phyloP scores from a whole-genome alignment of 2,888 invertebrate genomes.

The Miltochrista miniata region DNA sequence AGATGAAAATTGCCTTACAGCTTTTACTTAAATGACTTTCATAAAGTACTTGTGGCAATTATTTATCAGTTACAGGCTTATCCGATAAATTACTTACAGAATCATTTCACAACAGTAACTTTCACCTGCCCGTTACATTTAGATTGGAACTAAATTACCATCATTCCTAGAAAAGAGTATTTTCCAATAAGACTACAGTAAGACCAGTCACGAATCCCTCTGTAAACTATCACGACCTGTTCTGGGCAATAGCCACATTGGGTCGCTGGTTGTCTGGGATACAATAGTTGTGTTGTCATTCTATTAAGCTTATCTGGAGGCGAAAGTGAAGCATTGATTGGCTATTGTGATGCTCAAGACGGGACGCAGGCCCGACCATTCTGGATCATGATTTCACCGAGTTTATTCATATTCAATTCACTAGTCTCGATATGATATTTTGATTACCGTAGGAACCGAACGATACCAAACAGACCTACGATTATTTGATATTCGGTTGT shows the following conservation, averaged over 20 bases:
- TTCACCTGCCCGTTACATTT: conserved; percentile 71
- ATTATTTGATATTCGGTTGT: conserved; percentile 71
- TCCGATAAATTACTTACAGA: conserved; percentile 41
- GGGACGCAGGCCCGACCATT: conserved; percentile 56
- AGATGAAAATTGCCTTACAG: conserved; percentile 27
- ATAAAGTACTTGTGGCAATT: conserved; percentile 28
- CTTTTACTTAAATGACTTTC: conserved; percentile 32
- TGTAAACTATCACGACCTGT: conserved; percentile 75
- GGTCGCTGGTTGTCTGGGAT: conserved; percentile 29
- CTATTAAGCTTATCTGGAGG: conserved; percentile 72
- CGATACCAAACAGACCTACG: conserved; percentile 43
- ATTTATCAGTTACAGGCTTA: conserved; percentile 38
- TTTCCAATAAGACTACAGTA: conserved; percentile 73
- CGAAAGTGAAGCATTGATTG: conserved; percentile 77
- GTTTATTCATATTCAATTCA: conserved; percentile 63
- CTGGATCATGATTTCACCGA: conserved; percentile 72
- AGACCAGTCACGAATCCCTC: conserved; percentile 77
- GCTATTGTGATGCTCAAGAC: conserved; percentile 60
- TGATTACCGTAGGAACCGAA: conserved; percentile 78
- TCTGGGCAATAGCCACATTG: conserved; percentile 23
- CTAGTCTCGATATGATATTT: conserved; percentile 62
- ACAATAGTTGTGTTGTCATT: conserved; percentile 74
- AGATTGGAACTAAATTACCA: conserved; percentile 66
- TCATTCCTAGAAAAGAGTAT: conserved; percentile 64
- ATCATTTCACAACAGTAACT: conserved; percentile 57